phyloP scores from a whole-genome alignment of 2,888 invertebrate species.

The Drosophila formosana region DNA sequence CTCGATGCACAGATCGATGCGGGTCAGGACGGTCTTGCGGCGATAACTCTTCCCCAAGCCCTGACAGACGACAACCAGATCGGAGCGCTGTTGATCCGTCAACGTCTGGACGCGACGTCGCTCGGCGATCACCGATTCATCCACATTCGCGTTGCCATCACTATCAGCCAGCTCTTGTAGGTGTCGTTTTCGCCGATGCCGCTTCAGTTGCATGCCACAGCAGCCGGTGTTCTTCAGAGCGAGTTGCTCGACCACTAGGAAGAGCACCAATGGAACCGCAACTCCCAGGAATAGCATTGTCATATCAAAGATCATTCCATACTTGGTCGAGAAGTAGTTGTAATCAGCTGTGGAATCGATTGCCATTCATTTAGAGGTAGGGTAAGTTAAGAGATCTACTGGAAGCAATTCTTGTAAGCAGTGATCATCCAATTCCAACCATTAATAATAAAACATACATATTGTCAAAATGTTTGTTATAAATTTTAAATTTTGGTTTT shows the following conservation, averaged over 20 bases:
- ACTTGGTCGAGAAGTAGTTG: conserved; percentile 2
- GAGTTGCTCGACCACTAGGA: conserved; percentile 14
- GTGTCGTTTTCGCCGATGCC: neutral
- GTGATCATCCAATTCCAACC: too few species aligned
- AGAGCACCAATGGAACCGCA: neutral
- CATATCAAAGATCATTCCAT: conserved; percentile 31
- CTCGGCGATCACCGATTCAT: conserved; percentile 47
- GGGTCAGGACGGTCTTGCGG: conserved; percentile 22
- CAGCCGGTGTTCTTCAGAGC: neutral
- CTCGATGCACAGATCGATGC: conserved; percentile 51
- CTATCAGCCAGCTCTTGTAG: neutral
- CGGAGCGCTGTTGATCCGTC: conserved; percentile 1
- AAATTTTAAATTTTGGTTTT: too few species aligned
- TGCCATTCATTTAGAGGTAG: too few species aligned
- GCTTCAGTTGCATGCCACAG: neutral
- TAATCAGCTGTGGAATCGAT: neutral
- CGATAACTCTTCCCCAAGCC: conserved; percentile 36
- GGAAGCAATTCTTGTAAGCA: too few species aligned
- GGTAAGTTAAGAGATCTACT: too few species aligned
- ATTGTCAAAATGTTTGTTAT: too few species aligned
- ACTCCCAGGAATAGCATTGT: neutral
- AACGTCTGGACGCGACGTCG: conserved; percentile 26
- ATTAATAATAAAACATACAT: too few species aligned
- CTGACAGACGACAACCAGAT: conserved; percentile 34
- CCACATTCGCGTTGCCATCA: conserved; percentile 5